A percentile compares a stretch with the other conserved stretches of the same genome.
Conservation (phyloP, 2,113 vertebrate genomes). For the Emydocephalus ijimae region DNA sequence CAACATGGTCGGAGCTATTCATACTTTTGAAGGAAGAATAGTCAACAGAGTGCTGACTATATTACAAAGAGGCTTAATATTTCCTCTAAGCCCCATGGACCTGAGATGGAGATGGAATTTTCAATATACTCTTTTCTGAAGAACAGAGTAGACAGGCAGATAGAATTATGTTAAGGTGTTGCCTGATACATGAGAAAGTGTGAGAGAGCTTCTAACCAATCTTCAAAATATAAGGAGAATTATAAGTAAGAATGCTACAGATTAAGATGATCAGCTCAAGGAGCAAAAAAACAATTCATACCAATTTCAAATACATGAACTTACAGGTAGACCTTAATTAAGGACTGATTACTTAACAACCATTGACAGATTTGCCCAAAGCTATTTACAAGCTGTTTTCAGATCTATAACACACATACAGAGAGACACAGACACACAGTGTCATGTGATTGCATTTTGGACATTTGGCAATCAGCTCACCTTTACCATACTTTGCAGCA, state of each 20-base stretch:
- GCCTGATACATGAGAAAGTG: background rate
- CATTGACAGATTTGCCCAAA: background rate
- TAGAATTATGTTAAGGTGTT: background rate
- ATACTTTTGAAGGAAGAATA: background rate
- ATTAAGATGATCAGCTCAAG: background rate
- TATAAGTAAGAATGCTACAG: background rate
- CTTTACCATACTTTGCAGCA: too few species aligned
- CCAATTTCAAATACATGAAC: background rate
- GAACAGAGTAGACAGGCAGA: background rate
- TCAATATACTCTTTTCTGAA: background rate
- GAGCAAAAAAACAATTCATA: background rate
- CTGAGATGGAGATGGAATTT: background rate
- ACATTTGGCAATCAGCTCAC: too few species aligned
- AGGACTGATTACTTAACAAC: background rate
- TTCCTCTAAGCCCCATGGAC: background rate
- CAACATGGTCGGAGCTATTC: background rate
- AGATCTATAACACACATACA: background rate
- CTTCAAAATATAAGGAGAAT: background rate
- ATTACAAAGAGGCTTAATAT: background rate
- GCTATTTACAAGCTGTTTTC: background rate
- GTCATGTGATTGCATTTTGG: background rate
- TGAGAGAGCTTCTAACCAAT: background rate
- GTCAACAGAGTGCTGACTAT: background rate
- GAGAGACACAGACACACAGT: background rate
- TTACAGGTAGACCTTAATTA: background rate